These are phyloP conservation scores for Epizoanthus scotinus DNA, from an alignment of 92 coral and sea anemone genomes.

Conservation along the genomic window DNA sequence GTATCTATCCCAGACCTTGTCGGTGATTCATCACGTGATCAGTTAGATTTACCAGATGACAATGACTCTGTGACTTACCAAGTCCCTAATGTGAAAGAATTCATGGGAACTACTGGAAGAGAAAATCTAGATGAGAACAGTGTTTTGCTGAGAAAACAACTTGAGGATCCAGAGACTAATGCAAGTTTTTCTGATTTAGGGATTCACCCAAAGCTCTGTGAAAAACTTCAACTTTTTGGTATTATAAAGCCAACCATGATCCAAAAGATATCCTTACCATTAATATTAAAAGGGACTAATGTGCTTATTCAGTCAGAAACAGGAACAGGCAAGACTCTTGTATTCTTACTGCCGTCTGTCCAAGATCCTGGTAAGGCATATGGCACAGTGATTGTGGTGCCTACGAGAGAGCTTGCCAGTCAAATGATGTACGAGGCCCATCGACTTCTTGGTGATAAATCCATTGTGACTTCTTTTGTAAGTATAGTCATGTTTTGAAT, in stretches of 20 bases:
- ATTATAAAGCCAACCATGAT: conserved; percentile 60
- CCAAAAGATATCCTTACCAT: conserved; percentile 74
- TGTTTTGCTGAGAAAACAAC: conserved; percentile 13
- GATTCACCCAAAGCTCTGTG: conserved; percentile 76
- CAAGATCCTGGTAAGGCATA: conserved; percentile 82
- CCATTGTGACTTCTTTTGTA: conserved; percentile 82
- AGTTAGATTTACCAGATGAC: conserved; percentile 58
- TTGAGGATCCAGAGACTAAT: not conserved
- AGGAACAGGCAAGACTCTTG: conserved; percentile 86
- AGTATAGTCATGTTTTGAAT: conserved; percentile 31
- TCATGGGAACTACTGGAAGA: not conserved
- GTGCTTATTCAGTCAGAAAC: conserved; percentile 85
- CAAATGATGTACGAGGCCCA: conserved; percentile 85
- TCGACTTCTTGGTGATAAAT: conserved; percentile 71
- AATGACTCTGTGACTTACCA: conserved; percentile 57
- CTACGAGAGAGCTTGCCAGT: conserved; percentile 87
- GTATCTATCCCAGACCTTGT: conserved; percentile 51
- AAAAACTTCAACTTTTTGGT: conserved; percentile 51
- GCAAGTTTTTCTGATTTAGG: conserved; percentile 58
- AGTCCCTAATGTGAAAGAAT: conserved; percentile 57
- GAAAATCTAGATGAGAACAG: not conserved
- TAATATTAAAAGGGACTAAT: conserved; percentile 52
- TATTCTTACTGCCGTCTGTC: conserved; percentile 76
- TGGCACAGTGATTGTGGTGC: conserved; percentile 84
- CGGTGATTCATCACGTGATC: conserved; percentile 49